Base-by-base conservation (phyloP, 2,888 invertebrate genomes). In the Syritta pipiens region DNA sequence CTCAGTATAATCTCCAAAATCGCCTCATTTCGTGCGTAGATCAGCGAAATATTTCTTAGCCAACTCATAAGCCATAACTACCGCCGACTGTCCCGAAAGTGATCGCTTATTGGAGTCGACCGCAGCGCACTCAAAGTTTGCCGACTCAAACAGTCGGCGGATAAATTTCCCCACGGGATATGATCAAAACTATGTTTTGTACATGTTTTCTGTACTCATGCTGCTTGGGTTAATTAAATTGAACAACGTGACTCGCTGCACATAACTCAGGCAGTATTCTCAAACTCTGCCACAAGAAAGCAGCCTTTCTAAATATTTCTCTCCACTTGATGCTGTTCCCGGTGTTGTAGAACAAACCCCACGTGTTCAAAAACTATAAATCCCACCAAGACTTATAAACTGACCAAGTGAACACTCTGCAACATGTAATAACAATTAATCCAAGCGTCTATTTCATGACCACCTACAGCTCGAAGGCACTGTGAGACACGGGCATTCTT, bases 351-450 rank as follows among this genome's bases (percentile, higher is more conserved):
- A 60, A 53, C 67, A 59, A 68, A 37, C 63, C 76, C 20, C 71
- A 71, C 65, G 76, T 3, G 37, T 37, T 17, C 44, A 51, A 19
- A 53, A 67, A 60, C 63, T 72, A 77, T 72, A 65, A 77, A 77
- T 72, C 77, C n/a, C 72, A 20, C 72, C 46, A 40, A 72, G 77
- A 76, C 71, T 76, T 76, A 76, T 76, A 44, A 30, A 37, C 44
- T 35, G 30, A 30, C 4, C 46, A 37, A 60, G 62, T 55, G 75
- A 17, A 26, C 53, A 26, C 53, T 26, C 32, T 22, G 12, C 19
- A 51, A 37, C 74, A 76, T 65, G 72, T 67, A 60, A 60, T 77
- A 55, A 72, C 60, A 77, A 77, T 72, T 72, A 72, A 65, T 72
- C 72, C 51, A 3, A 53, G 24, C 42, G 42, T 30, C 76, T n/a